Evolutionary conservation across 2,888 invertebrate genomes (phyloP), one percentile per base, ranked within the genome.

Genomic region (Lasioglossum lativentre): DNA sequence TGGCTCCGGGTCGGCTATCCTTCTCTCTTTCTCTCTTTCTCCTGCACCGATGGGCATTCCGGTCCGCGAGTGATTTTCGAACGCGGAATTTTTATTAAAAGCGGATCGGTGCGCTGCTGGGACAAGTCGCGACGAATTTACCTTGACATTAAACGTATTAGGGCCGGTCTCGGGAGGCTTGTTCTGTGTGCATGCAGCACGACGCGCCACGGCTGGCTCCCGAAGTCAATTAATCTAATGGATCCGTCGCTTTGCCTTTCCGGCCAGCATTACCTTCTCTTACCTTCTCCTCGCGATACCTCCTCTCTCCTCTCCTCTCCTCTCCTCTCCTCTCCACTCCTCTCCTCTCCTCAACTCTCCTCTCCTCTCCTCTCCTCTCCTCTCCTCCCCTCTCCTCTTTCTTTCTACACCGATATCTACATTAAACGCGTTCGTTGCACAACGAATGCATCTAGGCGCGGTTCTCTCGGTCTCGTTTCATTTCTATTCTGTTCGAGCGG

Each of bases 361-460:
- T 3, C 30, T 19, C 19, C 52, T 27, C n/a, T n/a, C 27, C 19
- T 47, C 34, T 66, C 42, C 38, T 19, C 38, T 5, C 5, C 4
- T 3, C 30, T 19, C 19, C 52, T 27, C n/a, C n/a, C n/a, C 63
- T 34, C 30, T 19, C 30, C 38, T 23, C 56, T 80, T 45, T 73
- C 56, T n/a, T 34, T 66, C 34, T 19, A 6, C 38, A 8, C 59
- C 19, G 38, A 72, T 40, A 45, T 42, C 66, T 14, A 75, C 27
- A 72, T 47, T 72, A 80, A 87, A 87, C 78, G 85, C 75, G 83
- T 83, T 86, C 79, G 91, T 93, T 92, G 92, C 90, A 89, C 92
- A 93, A 93, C 91, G 86, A 88, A 86, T 82, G 90, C 85, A 90
- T 91, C 89, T 90, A 93, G 91, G 91, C 87, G 90, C 90, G 92